These are phyloP conservation scores for Crypturellus tataupa DNA, from an alignment of 2,797 vertebrate genomes.

Conservation along the genomic window DNA sequence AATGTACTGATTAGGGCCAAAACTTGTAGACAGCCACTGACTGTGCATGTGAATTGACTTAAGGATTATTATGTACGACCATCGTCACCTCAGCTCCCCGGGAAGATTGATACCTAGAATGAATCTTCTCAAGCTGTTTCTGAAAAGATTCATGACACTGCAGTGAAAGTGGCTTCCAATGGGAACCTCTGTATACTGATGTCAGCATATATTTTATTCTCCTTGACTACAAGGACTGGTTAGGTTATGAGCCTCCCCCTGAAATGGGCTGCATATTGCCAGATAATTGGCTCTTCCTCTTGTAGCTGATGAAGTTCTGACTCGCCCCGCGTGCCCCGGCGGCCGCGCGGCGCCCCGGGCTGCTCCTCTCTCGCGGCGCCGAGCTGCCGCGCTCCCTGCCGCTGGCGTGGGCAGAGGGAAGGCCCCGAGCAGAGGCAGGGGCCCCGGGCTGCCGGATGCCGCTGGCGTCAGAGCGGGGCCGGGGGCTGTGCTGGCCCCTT, in stretches of 20 bases:
- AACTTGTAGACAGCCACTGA: constrained; percentile 43
- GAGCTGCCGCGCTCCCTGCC: neutral
- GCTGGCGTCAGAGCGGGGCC: no score
- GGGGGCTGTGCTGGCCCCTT: no score
- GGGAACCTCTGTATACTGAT: constrained; percentile 65
- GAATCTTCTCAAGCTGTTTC: constrained; percentile 75
- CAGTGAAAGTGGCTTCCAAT: constrained; percentile 66
- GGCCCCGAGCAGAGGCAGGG: neutral
- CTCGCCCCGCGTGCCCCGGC: neutral
- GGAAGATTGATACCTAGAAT: constrained; percentile 65
- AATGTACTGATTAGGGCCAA: constrained; percentile 59
- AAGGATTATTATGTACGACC: constrained; percentile 61
- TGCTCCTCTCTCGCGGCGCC: neutral
- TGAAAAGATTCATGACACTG: constrained; percentile 75
- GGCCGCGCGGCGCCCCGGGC: neutral
- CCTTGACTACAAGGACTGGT: constrained; percentile 54
- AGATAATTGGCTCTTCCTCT: constrained; percentile 37
- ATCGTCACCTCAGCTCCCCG: constrained; percentile 39
- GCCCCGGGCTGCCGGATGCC: neutral
- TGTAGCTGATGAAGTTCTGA: constrained; percentile 47
- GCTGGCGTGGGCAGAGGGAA: neutral
- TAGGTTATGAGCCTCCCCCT: constrained; percentile 60
- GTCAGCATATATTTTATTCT: constrained; percentile 70
- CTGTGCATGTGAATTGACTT: constrained; percentile 56
- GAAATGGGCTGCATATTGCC: constrained; percentile 37